Conservation (phyloP, 2,113 vertebrate species). For the Genyomyrus donnyi region DNA sequence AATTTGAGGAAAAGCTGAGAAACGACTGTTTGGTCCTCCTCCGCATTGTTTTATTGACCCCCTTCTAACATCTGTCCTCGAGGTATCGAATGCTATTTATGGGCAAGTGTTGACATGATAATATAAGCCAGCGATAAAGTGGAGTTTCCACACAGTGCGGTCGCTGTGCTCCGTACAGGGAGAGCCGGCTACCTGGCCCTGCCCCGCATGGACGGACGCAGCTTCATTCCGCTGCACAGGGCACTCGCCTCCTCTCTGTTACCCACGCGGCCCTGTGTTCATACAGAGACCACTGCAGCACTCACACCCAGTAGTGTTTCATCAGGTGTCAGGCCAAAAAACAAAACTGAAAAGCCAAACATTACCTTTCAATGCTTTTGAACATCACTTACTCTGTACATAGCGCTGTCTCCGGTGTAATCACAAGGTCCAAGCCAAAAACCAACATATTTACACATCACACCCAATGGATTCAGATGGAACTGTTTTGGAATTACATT, state of each 20-base stretch:
- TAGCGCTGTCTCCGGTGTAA: not conserved
- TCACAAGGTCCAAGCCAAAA: not conserved
- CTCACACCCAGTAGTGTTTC: not conserved
- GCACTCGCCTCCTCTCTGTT: not conserved
- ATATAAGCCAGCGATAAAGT: conserved; percentile 54
- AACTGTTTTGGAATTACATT: conserved; percentile 23
- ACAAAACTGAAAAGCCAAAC: not conserved
- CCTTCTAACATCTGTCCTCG: conserved; percentile 45
- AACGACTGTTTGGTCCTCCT: conserved; percentile 42
- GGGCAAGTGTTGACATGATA: conserved; percentile 63
- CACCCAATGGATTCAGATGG: conserved; percentile 17
- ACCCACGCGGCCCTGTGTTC: not conserved
- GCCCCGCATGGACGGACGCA: not conserved
- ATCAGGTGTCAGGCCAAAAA: not conserved
- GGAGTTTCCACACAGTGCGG: conserved; percentile 36
- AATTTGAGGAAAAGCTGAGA: conserved; percentile 55
- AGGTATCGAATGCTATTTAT: conserved; percentile 65
- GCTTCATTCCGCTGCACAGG: not conserved
- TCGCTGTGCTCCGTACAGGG: conserved; percentile 2
- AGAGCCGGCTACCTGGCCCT: not conserved
- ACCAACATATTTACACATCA: not conserved
- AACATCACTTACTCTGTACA: conserved; percentile 32
- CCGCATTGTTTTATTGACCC: conserved; percentile 58
- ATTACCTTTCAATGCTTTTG: not conserved
- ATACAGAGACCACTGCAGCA: not conserved